phyloP scores from a whole-genome alignment of 1,140 invertebrate genomes.

The Aphis gossypii region DNA sequence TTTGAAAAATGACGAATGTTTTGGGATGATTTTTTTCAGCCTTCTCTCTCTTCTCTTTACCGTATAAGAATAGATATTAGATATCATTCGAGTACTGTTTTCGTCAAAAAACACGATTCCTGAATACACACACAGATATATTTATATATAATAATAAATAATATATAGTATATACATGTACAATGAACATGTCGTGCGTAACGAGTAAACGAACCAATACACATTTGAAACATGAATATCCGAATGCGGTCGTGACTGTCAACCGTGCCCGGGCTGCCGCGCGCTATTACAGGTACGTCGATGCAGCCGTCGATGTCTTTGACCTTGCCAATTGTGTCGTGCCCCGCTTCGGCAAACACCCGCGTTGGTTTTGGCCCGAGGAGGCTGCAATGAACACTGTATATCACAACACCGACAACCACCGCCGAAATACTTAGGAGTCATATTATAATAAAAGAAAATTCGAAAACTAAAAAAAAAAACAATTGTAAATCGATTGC shows the following conservation, averaged over 20 bases:
- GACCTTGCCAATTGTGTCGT: conserved; percentile 42
- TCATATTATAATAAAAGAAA: not conserved
- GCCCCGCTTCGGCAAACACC: not conserved
- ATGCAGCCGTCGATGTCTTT: conserved; percentile 21
- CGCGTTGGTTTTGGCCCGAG: not conserved
- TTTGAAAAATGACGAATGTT: not conserved
- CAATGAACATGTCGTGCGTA: conserved; percentile 44
- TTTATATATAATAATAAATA: not conserved
- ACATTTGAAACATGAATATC: conserved; percentile 32
- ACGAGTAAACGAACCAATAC: conserved; percentile 44
- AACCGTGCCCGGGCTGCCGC: conserved; percentile 38
- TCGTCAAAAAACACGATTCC: conserved; percentile 27
- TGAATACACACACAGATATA: not conserved
- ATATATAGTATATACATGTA: not conserved
- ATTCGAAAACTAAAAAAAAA: not conserved
- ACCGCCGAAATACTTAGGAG: not conserved
- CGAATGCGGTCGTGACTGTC: conserved; percentile 51
- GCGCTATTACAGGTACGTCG: not conserved
- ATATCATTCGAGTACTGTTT: not conserved
- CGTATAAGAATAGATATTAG: not conserved
- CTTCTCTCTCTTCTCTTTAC: not conserved
- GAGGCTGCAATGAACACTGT: not conserved
- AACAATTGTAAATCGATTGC: not conserved
- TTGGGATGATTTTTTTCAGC: not conserved
- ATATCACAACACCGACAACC: not conserved